Evolutionary conservation across 2,113 vertebrate species (phyloP), one percentile per base, ranked within the genome.

Genomic region (Lagenorhynchus albirostris): DNA sequence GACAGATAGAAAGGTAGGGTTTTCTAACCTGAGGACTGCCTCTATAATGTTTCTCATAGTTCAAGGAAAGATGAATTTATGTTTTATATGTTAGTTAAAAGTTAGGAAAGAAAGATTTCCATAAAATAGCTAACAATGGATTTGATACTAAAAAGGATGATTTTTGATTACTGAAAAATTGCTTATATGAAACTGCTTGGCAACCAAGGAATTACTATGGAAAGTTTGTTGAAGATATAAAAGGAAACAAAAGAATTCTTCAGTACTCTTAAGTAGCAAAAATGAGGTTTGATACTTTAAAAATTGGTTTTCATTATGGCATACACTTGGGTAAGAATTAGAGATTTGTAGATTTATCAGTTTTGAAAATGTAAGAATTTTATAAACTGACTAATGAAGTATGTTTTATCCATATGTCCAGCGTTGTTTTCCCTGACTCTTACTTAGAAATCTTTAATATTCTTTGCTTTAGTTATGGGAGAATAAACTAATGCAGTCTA

Each of bases 401-500:
- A 50, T 21, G 15, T 85, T 97, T 91, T 93, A 12, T 60, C 15
- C 6, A 1, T n/a, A 26, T 93, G 21, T 89, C 25, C 0, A 41
- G 65, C 82, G 29, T 89, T 94, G 29, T 44, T 25, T 76, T 76
- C 6, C 80, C 29, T 68, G 55, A 79, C 36, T 55, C 67, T 89
- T 21, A 95, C n/a, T 96, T 67, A 91, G 17, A 62, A 71, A 53
- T 77, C 13, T 71, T 92, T 97, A 60, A 95, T 94, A 33, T 89
- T 89, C 96, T 98, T 97, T 92, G 38, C 58, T 12, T 85, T 97
- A 99, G 99, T 99, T 99, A 44, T 99, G 99, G 99, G 99, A 99
- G 98, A 99, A 98, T 98, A 99, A 99, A 93, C 98, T 99, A 97
- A 99, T 99, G 99, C 99, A 99, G 98, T 99, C 99, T 10, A 99